Evolutionary conservation across 1,140 invertebrate genomes (phyloP).

Genomic region (Drosophila persimilis): DNA sequence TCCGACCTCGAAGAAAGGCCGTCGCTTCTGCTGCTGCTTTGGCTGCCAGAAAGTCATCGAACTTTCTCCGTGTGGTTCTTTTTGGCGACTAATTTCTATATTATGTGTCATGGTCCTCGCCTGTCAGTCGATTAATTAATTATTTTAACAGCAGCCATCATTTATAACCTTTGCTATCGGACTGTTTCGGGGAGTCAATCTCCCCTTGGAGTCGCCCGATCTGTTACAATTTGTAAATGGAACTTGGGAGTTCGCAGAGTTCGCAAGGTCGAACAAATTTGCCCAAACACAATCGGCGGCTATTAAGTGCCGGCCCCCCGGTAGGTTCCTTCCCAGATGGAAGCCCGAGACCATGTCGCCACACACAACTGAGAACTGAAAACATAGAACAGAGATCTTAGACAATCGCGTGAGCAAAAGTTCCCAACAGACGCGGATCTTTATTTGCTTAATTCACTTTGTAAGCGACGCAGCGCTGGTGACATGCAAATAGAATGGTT

Average conservation of each 20-base stretch:
- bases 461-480: constrained; percentile 29
- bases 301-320: constrained; percentile 22
- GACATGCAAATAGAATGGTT: constrained; percentile 61
- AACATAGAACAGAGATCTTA: background rate
- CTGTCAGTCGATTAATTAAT: constrained; percentile 54
- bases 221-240: constrained; percentile 45
- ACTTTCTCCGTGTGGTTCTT: constrained; percentile 67
- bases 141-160: constrained; percentile 40
- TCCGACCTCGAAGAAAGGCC: constrained; percentile 67
- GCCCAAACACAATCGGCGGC: constrained; percentile 29
- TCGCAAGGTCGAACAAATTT: constrained; percentile 45
- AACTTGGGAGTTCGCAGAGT: constrained; percentile 17
- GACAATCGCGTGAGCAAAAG: constrained; percentile 48
- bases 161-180: constrained; percentile 30
- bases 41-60: constrained; percentile 66
- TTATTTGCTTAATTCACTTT: constrained; percentile 37
- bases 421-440: constrained; percentile 54
- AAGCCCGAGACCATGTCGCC: constrained; percentile 18
- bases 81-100: constrained; percentile 69
- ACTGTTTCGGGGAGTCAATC: constrained; percentile 23
- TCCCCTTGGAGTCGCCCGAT: constrained; percentile 14
- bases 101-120: constrained; percentile 65
- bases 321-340: constrained; percentile 1
- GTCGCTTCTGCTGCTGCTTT: constrained; percentile 20
- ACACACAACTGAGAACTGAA: constrained; percentile 6